Evolutionary conservation across 1,140 invertebrate genomes (phyloP).

Genomic region (Ctenoplectra terminalis): DNA sequence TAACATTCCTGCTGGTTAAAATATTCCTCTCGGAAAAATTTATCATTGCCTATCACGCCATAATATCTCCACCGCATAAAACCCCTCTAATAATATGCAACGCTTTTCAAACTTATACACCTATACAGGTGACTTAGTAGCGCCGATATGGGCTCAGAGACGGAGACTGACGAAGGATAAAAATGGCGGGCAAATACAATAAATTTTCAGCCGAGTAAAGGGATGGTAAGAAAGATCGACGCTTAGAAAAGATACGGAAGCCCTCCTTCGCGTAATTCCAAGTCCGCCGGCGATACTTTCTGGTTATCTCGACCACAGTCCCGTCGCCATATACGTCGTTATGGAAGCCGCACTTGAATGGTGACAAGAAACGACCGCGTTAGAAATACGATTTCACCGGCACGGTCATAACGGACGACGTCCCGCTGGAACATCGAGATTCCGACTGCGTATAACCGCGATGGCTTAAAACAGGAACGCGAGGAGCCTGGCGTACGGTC

Average conservation of each 20-base stretch:
- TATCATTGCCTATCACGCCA: neutral
- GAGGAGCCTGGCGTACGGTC: neutral
- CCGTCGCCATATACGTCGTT: conserved; percentile 29
- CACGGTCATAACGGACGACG: conserved; percentile 36
- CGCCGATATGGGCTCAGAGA: neutral
- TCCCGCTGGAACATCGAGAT: conserved; percentile 20
- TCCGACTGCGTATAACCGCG: conserved; percentile 21
- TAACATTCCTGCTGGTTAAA: neutral
- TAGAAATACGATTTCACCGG: conserved; percentile 52
- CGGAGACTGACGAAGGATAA: conserved; percentile 9
- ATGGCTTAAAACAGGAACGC: conserved; percentile 28
- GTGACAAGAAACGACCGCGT: conserved; percentile 53
- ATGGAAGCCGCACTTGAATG: conserved; percentile 51
- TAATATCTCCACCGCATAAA: neutral
- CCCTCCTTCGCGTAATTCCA: conserved; percentile 35
- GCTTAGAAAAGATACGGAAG: conserved; percentile 16
- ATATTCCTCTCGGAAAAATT: neutral
- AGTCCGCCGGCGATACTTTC: conserved; percentile 43
- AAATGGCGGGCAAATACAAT: conserved; percentile 38
- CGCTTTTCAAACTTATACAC: neutral
- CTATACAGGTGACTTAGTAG: conserved; percentile 6
- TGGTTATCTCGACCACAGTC: conserved; percentile 42
- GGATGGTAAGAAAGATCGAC: neutral
- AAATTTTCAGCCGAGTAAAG: conserved; percentile 9
- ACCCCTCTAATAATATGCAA: conserved; percentile 15